Conservation (phyloP, 2,113 vertebrate species). For the Spermophilus dauricus region DNA sequence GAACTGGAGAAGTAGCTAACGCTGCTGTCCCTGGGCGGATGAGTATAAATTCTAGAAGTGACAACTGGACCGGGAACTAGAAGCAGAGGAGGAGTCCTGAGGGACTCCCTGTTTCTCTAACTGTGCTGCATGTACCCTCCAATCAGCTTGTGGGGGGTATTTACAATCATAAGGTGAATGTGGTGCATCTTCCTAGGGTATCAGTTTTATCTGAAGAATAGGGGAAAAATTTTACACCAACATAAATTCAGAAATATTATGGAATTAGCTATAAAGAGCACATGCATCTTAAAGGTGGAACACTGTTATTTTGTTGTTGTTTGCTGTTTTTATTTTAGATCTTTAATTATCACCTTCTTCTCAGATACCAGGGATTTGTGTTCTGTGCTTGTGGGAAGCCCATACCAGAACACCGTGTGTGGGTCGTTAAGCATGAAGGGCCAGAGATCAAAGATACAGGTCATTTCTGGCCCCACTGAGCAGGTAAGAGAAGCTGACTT, state of each 20-base stretch:
- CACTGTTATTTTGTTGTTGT: not conserved
- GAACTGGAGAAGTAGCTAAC: not conserved
- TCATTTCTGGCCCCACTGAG: not conserved
- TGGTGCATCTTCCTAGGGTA: not conserved
- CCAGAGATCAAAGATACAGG: not conserved
- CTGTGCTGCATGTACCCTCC: rapidly evolving
- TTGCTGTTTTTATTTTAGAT: not conserved
- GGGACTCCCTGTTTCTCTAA: not conserved
- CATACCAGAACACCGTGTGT: rapidly evolving
- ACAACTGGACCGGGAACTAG: not conserved
- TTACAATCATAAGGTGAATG: not conserved
- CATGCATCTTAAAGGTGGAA: not conserved
- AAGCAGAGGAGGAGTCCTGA: not conserved
- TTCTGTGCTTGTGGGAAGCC: not conserved
- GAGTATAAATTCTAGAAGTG: not conserved
- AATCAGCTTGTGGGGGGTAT: not conserved
- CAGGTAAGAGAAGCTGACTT: rapidly evolving
- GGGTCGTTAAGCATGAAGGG: too few species aligned
- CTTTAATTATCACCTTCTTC: not conserved
- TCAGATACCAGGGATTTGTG: not conserved
- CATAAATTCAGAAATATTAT: not conserved
- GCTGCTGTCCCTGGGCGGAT: not conserved
- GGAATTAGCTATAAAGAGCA: not conserved
- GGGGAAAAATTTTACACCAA: not conserved
- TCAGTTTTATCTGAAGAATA: not conserved